Evolutionary conservation across 2,888 invertebrate genomes (phyloP).

Genomic region (Therioaphis trifolii): DNA sequence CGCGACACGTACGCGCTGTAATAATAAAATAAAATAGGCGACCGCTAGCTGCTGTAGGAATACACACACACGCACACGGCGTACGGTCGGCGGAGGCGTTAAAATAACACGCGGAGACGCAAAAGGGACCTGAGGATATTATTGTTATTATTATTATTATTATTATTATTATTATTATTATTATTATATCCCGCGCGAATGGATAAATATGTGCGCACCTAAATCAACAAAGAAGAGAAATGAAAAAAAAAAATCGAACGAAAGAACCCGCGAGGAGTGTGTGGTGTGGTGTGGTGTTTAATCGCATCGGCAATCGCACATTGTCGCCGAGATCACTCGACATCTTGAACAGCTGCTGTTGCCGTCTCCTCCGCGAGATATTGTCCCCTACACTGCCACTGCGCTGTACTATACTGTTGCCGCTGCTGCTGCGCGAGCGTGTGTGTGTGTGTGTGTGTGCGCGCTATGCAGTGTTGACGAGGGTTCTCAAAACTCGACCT

Average conservation of each 20-base stretch:
- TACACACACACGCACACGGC: not conserved
- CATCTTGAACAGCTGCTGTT: conserved; percentile 61
- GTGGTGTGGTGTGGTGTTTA: conserved; percentile 15
- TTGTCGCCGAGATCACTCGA: conserved; percentile 48
- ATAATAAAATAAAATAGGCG: not conserved
- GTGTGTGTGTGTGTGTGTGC: not conserved
- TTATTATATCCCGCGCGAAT: conserved; percentile 33
- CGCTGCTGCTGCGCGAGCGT: not conserved
- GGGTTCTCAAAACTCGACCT: conserved; percentile 60
- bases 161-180: conserved; percentile 32
- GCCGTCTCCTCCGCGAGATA: not conserved
- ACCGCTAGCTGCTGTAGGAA: no score
- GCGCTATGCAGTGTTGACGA: not conserved
- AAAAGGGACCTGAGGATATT: conserved; percentile 8
- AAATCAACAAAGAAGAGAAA: conserved; percentile 41
- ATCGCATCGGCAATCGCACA: conserved; percentile 55
- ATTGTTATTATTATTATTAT: conserved; percentile 29
- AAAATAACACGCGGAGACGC: conserved; percentile 32
- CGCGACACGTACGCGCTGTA: no score
- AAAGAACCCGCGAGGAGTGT: conserved; percentile 16
- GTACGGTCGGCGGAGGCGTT: conserved; percentile 23
- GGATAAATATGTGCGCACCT: conserved; percentile 35
- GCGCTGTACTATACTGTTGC: conserved; percentile 15
- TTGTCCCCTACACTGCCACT: not conserved
- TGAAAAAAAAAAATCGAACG: not conserved